These are phyloP conservation scores for Calameuta filiformis DNA, from an alignment of 2,888 invertebrate genomes.

Conservation along the genomic window DNA sequence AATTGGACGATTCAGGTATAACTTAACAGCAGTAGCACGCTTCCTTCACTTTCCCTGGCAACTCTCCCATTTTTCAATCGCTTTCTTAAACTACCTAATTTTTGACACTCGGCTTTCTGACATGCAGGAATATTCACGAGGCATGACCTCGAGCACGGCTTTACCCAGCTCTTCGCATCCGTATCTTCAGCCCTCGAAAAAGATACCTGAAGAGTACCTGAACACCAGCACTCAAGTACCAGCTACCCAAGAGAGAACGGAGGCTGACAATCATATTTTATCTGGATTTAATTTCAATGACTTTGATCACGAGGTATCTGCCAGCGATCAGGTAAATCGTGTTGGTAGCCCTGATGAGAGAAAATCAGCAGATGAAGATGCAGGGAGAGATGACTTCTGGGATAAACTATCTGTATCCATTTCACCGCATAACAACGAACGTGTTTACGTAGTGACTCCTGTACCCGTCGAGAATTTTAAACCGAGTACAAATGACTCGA, in stretches of 20 bases:
- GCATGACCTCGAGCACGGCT: constrained; percentile 45
- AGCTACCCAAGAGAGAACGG: constrained; percentile 19
- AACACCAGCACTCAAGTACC: constrained; percentile 70
- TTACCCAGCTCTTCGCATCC: constrained; percentile 52
- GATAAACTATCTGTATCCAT: constrained; percentile 77
- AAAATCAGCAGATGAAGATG: not conserved
- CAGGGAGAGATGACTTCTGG: constrained; percentile 69
- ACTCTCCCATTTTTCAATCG: not conserved
- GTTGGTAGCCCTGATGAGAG: not conserved
- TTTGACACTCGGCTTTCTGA: constrained; percentile 4
- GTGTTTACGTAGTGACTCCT: constrained; percentile 86
- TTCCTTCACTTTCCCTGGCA: not conserved
- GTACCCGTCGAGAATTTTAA: constrained; percentile 69
- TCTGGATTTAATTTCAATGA: constrained; percentile 51
- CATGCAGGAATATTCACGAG: constrained; percentile 57
- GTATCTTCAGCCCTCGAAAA: constrained; percentile 74
- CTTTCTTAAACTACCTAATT: not conserved
- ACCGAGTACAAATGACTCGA: constrained; percentile 43
- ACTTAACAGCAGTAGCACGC: not conserved
- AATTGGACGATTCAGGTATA: constrained; percentile 76
- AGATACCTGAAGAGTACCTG: constrained; percentile 82
- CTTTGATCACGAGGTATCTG: constrained; percentile 44
- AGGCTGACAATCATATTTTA: constrained; percentile 26
- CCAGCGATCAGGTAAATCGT: constrained; percentile 37
- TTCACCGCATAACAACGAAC: constrained; percentile 82